Conservation (phyloP, 1,140 invertebrate species). For the Cherax destructor region DNA sequence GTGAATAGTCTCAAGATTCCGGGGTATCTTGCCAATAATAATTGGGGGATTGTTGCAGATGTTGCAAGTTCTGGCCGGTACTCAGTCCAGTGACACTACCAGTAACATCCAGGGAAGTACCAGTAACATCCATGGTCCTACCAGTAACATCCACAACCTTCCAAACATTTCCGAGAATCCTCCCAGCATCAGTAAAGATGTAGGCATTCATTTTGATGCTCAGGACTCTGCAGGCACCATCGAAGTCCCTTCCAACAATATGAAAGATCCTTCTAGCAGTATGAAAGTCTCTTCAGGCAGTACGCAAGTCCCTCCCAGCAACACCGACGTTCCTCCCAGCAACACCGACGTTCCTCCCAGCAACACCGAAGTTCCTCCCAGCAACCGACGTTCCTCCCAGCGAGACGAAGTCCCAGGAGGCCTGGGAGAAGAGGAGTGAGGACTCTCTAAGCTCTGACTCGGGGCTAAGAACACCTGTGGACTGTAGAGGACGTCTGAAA, state of each 20-base stretch:
- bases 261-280: not conserved
- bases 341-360: not conserved
- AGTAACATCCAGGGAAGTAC: not conserved
- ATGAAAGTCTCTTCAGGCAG: not conserved
- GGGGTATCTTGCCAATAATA: too few species aligned
- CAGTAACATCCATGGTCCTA: not conserved
- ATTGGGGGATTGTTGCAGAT: too few species aligned
- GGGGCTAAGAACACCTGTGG: not conserved
- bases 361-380: not conserved
- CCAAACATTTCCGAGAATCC: not conserved
- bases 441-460: not conserved
- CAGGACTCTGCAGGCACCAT: not conserved
- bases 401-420: not conserved
- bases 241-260: too few species aligned
- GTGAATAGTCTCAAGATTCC: too few species aligned
- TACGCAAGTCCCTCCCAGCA: not conserved
- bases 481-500: not conserved
- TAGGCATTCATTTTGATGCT: too few species aligned
- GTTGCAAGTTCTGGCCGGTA: too few species aligned
- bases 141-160: not conserved
- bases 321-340: not conserved
- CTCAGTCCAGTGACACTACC: not conserved
- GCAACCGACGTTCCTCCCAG: not conserved
- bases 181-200: too few species aligned
- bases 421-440: not conserved